Evolutionary conservation across 2,888 invertebrate species (phyloP), one percentile per base, ranked within the genome.

Genomic region (Dryobota labecula): DNA sequence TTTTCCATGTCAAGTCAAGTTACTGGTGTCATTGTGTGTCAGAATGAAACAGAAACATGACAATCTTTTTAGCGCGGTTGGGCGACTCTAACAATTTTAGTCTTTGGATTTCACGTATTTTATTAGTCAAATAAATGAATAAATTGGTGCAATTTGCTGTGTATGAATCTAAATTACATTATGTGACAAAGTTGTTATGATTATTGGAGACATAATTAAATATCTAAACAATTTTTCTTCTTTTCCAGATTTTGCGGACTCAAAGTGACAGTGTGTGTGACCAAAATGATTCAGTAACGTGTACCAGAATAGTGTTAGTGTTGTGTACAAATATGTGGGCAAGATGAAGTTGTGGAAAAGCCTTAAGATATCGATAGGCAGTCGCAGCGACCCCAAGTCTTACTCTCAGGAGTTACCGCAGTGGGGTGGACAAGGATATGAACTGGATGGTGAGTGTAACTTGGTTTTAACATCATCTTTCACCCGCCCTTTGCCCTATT

Each of bases 311-410:
- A 84, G 78, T 78, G 78, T 72, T 77, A 38, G 84, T 84, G 87
- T 82, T 83, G 84, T 84, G 83, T 79, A 82, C 83, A 91, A 93
- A 91, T 93, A 95, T 95, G 95, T 91, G 85, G 92, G 88, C 94
- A 95, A 91, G 89, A 96, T 96, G 95, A 96, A 96, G 95, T 84
- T 96, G 93, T 96, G 95, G 95, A 96, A 96, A 80, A 96, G 94
- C 88, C 92, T 96, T 24, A 96, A 96, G 92, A 94, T 95, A 85
- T 95, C 95, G 8, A 96, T 96, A 89, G 95, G 95, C 83, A 95
- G 90, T 84, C 90, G 93, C 73, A 90, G 88, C 76, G 95, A 95
- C 83, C 93, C 94, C 3, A 95, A 94, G 84, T 89, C 90, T 8
- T 93, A 90, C 82, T 91, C 92, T 0, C 94, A 94, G 57, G 95